Percentiles rank a stretch among this genome's conserved stretches.
Conservation (phyloP, 2,888 invertebrate genomes). For the Drosophila mayaguana region DNA sequence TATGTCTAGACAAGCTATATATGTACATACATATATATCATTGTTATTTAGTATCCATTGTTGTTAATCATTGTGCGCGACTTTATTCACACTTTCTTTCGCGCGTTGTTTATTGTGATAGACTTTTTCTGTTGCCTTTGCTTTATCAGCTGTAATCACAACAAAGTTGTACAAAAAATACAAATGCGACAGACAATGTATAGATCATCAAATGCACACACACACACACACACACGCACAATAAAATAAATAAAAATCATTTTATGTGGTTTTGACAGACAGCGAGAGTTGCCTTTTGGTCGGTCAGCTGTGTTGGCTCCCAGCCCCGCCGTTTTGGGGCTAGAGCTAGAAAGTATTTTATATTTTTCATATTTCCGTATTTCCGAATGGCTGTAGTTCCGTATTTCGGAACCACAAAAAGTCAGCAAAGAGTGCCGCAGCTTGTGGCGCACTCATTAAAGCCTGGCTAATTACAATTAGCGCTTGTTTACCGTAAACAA, state of each 20-base stretch:
- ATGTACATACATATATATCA: constrained; percentile 32
- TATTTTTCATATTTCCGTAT: constrained; percentile 4
- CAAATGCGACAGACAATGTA: constrained; percentile 50
- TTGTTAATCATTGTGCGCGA: constrained; percentile 70
- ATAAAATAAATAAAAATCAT: constrained; percentile 35
- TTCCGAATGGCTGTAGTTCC: constrained; percentile 4
- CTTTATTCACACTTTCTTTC: constrained; percentile 80
- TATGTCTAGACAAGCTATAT: neutral
- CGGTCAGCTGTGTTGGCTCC: constrained; percentile 48
- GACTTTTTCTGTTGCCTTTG: constrained; percentile 63
- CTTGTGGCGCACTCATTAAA: constrained; percentile 42
- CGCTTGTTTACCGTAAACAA: constrained; percentile 65
- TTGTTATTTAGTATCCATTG: constrained; percentile 68
- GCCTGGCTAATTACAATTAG: constrained; percentile 71
- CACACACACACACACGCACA: constrained; percentile 17
- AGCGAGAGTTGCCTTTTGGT: constrained; percentile 17
- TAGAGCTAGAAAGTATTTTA: constrained; percentile 34
- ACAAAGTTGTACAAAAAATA: constrained; percentile 62
- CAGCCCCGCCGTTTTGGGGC: constrained; percentile 24
- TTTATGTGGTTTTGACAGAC: constrained; percentile 38
- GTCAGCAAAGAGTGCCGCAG: constrained; percentile 20
- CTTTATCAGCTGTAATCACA: constrained; percentile 79
- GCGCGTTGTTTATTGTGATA: constrained; percentile 70
- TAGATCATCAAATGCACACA: constrained; percentile 42
- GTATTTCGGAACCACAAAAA: constrained; percentile 34